Evolutionary conservation across 1,140 invertebrate genomes (phyloP), one percentile per base, ranked within the genome.

Genomic region (Asobara japonica): DNA sequence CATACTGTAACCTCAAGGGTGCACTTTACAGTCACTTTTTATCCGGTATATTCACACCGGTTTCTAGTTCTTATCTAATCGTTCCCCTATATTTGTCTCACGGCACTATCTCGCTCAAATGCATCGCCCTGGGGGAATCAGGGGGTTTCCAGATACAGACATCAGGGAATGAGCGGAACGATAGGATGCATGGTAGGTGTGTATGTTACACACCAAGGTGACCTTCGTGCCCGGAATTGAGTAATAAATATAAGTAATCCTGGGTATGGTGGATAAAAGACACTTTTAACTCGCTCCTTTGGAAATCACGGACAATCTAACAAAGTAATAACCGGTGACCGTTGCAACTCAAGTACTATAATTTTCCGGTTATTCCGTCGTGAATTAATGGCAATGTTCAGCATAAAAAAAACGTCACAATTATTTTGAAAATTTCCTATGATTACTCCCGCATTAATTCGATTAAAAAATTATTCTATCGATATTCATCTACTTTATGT

Each of bases 51-150:
- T 71, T 71, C 61, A 71, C 69, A 71, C 61, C 61, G 41, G 69
- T 65, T 31, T 16, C 38, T 20, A 60, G 62, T 62, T 3, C 64
- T 72, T 72, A 72, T 72, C 70, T 72, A 72, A 72, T 72, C 64
- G n/a, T 51, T 64, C 48, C 48, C 45, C 30, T 66, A 48, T 72
- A 64, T 72, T 72, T 72, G 70, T 66, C 61, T 65, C 31, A 18
- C 20, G 33, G 41, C 45, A 66, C 22, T 72, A 71, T 71, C 69
- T 65, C 60, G 61, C 65, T 51, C 20, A 71, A 71, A 64, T 61
- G 69, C 61, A 71, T 51, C 41, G 38, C 29, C 69, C 30, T 38
- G 36, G 51, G 61, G 33, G 36, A 41, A 20, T 69, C 13, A 45
- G 27, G 22, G n/a, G 25, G 29, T 3, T 16, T 30, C n/a, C 29